Conservation (phyloP, 2,797 vertebrate genomes). For the Etheostoma perlongum region DNA sequence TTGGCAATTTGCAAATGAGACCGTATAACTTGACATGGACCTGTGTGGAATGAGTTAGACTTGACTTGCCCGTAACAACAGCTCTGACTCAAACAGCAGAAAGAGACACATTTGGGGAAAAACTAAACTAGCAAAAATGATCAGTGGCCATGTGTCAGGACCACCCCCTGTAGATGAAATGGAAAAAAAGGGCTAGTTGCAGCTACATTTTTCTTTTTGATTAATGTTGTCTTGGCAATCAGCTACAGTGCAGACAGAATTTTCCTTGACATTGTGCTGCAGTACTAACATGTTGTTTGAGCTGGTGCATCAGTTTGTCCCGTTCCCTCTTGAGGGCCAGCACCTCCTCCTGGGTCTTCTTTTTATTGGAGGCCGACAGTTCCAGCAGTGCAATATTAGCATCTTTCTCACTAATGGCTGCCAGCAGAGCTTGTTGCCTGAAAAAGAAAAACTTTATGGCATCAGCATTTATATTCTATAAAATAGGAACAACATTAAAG, state of each 20-base stretch:
- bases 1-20: constrained; percentile 14
- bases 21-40: neutral
- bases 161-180: constrained; percentile 29
- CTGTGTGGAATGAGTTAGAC: constrained; percentile 3
- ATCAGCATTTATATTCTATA: constrained; percentile 8
- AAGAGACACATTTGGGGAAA: constrained; percentile 12
- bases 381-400: constrained; percentile 99
- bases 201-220: constrained; percentile 41
- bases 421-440: constrained; percentile 97
- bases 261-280: constrained; percentile 34
- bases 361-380: constrained; percentile 97
- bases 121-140: constrained; percentile 11
- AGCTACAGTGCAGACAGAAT: constrained; percentile 9
- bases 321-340: constrained; percentile 96
- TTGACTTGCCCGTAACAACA: neutral
- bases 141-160: constrained; percentile 6
- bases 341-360: constrained; percentile 99
- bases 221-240: constrained; percentile 35
- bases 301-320: constrained; percentile 96
- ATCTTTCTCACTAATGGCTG: constrained; percentile 99
- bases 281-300: constrained; percentile 95
- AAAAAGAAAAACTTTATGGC: constrained; percentile 39
- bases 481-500: constrained; percentile 1
- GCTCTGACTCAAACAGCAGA: constrained; percentile 5
- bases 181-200: constrained; percentile 17